Evolutionary conservation across 2,113 vertebrate species (phyloP).

Genomic region (Nematolebias whitei): DNA sequence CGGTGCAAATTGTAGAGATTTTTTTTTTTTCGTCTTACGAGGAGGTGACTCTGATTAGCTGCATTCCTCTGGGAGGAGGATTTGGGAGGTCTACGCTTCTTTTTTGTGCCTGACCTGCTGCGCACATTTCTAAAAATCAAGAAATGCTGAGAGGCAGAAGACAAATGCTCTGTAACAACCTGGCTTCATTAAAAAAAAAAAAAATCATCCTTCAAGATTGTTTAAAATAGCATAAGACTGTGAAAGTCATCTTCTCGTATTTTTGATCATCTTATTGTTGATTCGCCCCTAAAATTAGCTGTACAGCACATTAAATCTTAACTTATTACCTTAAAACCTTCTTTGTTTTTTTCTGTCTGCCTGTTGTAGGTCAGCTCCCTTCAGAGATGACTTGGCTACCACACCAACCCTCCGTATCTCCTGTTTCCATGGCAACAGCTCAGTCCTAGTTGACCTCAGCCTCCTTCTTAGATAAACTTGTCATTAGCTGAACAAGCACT

Average conservation of each 20-base stretch:
- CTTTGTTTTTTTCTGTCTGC: not conserved
- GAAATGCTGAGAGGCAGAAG: conserved; percentile 9
- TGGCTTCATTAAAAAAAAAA: conserved; percentile 8
- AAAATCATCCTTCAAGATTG: conserved; percentile 12
- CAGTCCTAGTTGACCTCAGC: conserved; percentile 28
- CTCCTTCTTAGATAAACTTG: conserved; percentile 12
- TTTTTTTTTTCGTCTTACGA: conserved; percentile 23
- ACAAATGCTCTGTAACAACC: not conserved
- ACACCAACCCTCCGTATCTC: not conserved
- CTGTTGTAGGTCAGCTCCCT: conserved; percentile 9
- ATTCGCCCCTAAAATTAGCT: too few species aligned
- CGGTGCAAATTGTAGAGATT: conserved; percentile 38
- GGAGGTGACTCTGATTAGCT: conserved; percentile 50
- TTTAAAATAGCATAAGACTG: not conserved
- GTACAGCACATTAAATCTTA: too few species aligned
- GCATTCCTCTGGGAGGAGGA: conserved; percentile 28
- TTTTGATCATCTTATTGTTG: too few species aligned
- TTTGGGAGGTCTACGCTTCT: conserved; percentile 29
- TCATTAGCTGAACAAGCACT: not conserved
- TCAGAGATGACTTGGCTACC: conserved; percentile 19
- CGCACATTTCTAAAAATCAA: conserved; percentile 13
- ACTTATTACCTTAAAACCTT: not conserved
- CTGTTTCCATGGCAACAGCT: conserved; percentile 43
- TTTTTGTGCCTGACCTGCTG: conserved; percentile 29
- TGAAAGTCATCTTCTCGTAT: conserved; percentile 3